Evolutionary conservation across 37 sponge, comb jelly and placozoan species (phyloP).

Genomic region (Bolinopsis microptera): DNA sequence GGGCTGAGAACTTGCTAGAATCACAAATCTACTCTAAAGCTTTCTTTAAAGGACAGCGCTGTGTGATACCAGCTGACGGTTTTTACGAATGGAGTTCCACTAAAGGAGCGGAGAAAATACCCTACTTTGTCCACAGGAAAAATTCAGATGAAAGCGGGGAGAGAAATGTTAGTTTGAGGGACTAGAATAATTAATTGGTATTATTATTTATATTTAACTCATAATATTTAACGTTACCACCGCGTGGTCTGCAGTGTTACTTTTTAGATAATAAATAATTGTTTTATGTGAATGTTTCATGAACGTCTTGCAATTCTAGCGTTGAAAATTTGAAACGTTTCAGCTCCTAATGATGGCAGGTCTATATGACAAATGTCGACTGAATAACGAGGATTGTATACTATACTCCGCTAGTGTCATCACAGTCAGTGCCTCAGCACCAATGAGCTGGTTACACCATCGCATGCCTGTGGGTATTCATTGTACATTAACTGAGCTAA

Average conservation of each 20-base stretch:
- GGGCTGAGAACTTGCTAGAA: slow-evolving; percentile 1
- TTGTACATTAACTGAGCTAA: no score
- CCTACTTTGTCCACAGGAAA: slow-evolving; percentile 6
- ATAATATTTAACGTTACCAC: no score
- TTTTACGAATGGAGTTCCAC: slow-evolving; percentile 53
- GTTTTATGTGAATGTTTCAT: no score
- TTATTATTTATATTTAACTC: no score
- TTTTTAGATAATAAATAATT: no score
- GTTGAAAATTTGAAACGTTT: no score
- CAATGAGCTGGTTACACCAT: slow-evolving; percentile 60
- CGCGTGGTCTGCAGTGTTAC: no score
- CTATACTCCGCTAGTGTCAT: slow-evolving; percentile 42
- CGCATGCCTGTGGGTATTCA: slow-evolving; percentile 57
- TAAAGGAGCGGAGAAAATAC: slow-evolving; percentile 29
- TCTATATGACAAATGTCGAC: slow-evolving; percentile 22
- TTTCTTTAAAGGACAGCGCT: neutral
- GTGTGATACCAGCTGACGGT: slow-evolving; percentile 52
- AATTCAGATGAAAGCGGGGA: neutral
- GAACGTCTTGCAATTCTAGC: no score
- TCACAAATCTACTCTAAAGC: slow-evolving; percentile 12
- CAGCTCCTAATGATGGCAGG: slow-evolving; percentile 47
- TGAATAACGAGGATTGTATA: neutral
- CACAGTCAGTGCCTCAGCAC: slow-evolving; percentile 1
- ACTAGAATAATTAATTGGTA: no score
- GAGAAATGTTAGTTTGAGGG: no score